These are phyloP conservation scores for Agapornis roseicollis DNA, from an alignment of 2,113 vertebrate genomes.

Conservation along the genomic window DNA sequence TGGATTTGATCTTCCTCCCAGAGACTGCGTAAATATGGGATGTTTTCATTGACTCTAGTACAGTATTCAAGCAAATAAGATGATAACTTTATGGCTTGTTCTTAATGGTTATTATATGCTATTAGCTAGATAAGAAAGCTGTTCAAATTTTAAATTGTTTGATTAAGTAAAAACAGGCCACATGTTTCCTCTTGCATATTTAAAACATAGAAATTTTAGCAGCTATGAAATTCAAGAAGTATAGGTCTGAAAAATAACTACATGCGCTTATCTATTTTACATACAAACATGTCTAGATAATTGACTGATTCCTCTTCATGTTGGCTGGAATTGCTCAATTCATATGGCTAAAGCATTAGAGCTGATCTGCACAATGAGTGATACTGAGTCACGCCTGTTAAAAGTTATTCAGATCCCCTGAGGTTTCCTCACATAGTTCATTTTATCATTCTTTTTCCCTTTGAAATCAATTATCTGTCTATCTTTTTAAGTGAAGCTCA, in stretches of 20 bases:
- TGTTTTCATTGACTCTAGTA: background rate
- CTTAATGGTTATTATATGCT: background rate
- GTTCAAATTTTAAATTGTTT: background rate
- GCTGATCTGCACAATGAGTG: background rate
- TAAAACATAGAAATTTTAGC: background rate
- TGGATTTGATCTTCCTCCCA: conserved; percentile 20
- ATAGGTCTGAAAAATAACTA: background rate
- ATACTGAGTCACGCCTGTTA: background rate
- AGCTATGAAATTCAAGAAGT: background rate
- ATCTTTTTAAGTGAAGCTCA: background rate
- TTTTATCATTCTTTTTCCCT: background rate
- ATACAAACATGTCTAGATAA: background rate
- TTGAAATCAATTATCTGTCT: background rate
- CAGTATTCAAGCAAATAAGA: background rate
- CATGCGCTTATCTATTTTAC: background rate
- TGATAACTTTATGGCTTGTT: background rate
- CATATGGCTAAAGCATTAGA: background rate
- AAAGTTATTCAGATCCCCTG: background rate
- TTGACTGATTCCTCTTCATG: background rate
- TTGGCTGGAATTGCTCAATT: background rate
- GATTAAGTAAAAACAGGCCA: background rate
- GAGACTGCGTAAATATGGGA: conserved; percentile 18
- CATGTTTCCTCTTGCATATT: background rate
- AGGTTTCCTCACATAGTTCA: background rate
- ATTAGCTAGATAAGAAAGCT: background rate